These are phyloP conservation scores for Nephrocerus scutellatus DNA, from an alignment of 2,888 invertebrate species.

Conservation along the genomic window DNA sequence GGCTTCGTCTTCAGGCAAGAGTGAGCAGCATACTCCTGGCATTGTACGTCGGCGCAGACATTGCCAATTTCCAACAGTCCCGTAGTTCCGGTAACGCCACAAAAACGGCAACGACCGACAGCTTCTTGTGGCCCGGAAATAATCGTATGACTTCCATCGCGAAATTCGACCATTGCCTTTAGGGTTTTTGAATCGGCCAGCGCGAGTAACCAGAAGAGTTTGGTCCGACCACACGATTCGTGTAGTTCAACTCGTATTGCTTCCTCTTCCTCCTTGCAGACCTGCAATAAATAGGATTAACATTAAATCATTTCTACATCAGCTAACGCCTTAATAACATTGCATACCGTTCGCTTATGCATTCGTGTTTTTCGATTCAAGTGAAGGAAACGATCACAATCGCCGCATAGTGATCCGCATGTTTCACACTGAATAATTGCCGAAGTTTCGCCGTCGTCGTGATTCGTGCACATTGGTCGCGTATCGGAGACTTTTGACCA, in stretches of 20 bases:
- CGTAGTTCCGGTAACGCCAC: conserved; percentile 74
- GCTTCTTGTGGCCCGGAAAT: conserved; percentile 49
- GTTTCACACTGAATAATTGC: conserved; percentile 88
- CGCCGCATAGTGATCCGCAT: conserved; percentile 90
- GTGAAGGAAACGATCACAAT: conserved; percentile 93
- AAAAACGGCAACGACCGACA: conserved; percentile 82
- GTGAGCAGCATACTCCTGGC: conserved; percentile 60
- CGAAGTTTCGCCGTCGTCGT: conserved; percentile 89
- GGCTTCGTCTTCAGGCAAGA: conserved; percentile 76
- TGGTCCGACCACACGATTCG: conserved; percentile 91
- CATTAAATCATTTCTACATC: neutral
- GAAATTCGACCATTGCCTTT: conserved; percentile 84
- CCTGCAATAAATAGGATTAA: conserved; percentile 25
- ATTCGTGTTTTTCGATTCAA: conserved; percentile 77
- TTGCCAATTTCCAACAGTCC: conserved; percentile 87
- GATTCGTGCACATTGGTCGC: conserved; percentile 86
- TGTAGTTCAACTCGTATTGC: conserved; percentile 95
- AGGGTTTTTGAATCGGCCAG: conserved; percentile 88
- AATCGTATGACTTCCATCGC: conserved; percentile 59
- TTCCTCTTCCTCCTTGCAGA: conserved; percentile 91
- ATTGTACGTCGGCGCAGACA: conserved; percentile 89
- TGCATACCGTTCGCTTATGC: conserved; percentile 60
- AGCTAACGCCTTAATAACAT: neutral
- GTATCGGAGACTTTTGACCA: conserved; percentile 60
- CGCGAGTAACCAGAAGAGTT: conserved; percentile 89